Base-by-base conservation (phyloP, 2,797 vertebrate genomes). In the Notolepis coatsorum region DNA sequence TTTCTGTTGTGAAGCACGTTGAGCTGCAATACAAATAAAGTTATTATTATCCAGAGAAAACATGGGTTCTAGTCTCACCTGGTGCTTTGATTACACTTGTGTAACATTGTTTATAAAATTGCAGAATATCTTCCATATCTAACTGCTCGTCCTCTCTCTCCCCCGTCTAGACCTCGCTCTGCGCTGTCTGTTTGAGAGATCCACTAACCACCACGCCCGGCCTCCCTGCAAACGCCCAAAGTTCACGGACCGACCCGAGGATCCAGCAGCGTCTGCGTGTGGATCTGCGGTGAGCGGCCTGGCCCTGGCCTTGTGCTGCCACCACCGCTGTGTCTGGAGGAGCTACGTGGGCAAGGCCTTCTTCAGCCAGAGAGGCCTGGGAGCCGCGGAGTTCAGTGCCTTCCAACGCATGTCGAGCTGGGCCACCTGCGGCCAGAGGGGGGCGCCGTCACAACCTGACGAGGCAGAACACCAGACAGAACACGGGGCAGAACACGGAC, bases 341-440 rank as follows among this genome's bases (percentile, higher is more conserved):
- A 95, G 97, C 77, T 99, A 98, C 1, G 95, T 97, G 12, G 98
- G 98, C 65, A 94, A 89, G 85, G 90, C 92, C 41, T 97, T 97
- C 84, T 98, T 99, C 80, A 84, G 58, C 64, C 84, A 92, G 46
- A 75, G 77, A 42, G 97, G 96, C 68, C 92, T 99, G 4, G 95
- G 95, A 1, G 78, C 91, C 0, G 42, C 35, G 0, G 96, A 99
- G 81, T 99, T 99, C 61, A 75, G 90, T 3, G 93, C 93, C 47
- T 96, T 97, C 85, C 95, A 95, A 75, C 93, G 97, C 64, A 96
- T 99, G 96, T 96, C 95, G 60, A 98, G 98, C 72, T 99, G 98
- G 98, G 98, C 97, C 2, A 99, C 97, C 0, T 99, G 97, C 79
- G 96, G 96, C 28, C 84, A 93, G 87, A 43, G 13, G 52, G 51